A percentile compares a stretch with the other conserved stretches of the same genome.
Conservation (phyloP, 2,113 vertebrate species). For the Pangasianodon gigas region DNA sequence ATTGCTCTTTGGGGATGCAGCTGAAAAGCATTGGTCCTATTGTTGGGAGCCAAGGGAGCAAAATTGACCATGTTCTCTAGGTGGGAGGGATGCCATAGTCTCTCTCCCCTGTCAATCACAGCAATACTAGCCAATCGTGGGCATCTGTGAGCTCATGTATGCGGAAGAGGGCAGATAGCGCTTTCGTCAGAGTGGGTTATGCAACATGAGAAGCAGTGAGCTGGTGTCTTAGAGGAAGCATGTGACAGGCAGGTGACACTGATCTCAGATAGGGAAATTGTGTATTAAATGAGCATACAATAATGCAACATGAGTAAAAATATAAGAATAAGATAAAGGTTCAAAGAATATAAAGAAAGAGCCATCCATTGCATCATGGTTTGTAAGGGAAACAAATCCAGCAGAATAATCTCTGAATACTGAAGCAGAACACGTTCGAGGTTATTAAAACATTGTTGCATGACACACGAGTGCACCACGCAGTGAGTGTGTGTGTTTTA, state of each 20-base stretch:
- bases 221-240: not conserved
- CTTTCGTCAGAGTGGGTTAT: too few species aligned
- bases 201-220: too few species aligned
- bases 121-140: not conserved
- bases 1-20: not conserved
- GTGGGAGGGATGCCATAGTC: too few species aligned
- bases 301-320: not conserved
- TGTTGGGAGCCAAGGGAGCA: not conserved
- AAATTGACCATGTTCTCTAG: not conserved
- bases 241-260: not conserved
- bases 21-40: not conserved
- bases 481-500: not conserved
- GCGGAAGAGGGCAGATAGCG: too few species aligned
- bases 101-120: not conserved
- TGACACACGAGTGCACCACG: not conserved
- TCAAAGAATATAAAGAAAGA: not conserved
- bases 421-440: not conserved
- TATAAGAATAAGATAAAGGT: not conserved
- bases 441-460: not conserved
- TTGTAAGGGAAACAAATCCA: not conserved
- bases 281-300: too few species aligned
- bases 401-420: not conserved
- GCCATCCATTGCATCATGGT: not conserved
- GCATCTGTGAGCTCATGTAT: too few species aligned
- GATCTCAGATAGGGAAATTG: not conserved